phyloP scores from a whole-genome alignment of 2,888 invertebrate genomes.

The Marasmarcha lunaedactyla region DNA sequence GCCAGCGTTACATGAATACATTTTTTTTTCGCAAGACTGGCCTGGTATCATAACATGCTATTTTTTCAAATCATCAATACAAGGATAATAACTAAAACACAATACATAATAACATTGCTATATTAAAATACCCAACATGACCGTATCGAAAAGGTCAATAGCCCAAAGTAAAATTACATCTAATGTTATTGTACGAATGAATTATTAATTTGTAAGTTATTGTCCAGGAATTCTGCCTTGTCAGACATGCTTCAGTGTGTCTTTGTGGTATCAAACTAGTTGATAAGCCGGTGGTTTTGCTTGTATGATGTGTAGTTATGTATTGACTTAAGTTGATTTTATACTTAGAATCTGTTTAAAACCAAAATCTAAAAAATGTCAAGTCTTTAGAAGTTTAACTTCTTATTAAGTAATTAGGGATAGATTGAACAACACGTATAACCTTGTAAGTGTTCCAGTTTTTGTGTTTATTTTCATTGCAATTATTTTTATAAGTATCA shows the following conservation, averaged over 20 bases:
- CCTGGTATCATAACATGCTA: too few relatives aligned
- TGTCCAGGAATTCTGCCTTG: conserved; percentile 25
- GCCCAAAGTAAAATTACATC: conserved; percentile 53
- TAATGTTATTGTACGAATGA: conserved; percentile 51
- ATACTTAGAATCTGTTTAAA: not conserved
- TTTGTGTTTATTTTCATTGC: not conserved
- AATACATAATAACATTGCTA: not conserved
- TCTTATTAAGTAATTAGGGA: too few relatives aligned
- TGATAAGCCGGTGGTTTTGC: not conserved
- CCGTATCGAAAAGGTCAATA: conserved; percentile 37
- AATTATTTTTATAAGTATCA: not conserved
- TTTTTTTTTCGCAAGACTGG: too few relatives aligned
- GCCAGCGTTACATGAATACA: too few relatives aligned
- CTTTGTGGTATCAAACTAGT: conserved; percentile 17
- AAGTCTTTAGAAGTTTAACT: not conserved
- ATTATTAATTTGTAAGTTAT: conserved; percentile 59
- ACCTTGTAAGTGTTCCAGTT: too few relatives aligned
- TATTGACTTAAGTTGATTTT: not conserved
- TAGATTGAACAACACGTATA: too few relatives aligned
- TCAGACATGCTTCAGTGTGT: conserved; percentile 18
- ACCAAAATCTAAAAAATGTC: not conserved
- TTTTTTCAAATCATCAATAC: too few relatives aligned
- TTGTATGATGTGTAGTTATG: not conserved
- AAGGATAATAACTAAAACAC: too few relatives aligned
- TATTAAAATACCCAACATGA: conserved; percentile 16